phyloP scores from a whole-genome alignment of 2,113 vertebrate species.

The Takifugu bimaculatus region DNA sequence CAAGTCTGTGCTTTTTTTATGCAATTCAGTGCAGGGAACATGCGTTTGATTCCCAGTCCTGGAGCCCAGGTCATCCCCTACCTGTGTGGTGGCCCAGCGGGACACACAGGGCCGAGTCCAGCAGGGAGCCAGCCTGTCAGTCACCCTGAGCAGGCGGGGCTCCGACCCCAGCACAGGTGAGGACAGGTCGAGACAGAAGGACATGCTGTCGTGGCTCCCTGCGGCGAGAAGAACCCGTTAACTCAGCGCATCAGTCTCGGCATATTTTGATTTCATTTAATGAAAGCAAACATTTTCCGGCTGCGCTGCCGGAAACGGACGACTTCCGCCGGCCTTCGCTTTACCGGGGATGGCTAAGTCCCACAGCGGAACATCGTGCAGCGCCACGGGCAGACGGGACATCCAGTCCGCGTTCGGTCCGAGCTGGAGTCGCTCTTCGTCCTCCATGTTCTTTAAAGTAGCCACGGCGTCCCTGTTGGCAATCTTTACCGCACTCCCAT shows the following conservation, averaged over 20 bases:
- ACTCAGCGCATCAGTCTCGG: too few relatives aligned
- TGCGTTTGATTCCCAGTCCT: too few relatives aligned
- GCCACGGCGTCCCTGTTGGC: too few relatives aligned
- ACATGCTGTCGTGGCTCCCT: constrained; percentile 71
- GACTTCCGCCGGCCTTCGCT: neutral
- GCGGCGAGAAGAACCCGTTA: neutral
- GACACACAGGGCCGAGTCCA: constrained; percentile 48
- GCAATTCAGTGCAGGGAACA: too few relatives aligned
- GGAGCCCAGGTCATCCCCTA: neutral
- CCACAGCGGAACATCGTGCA: constrained; percentile 60
- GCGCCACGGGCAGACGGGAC: constrained; percentile 47
- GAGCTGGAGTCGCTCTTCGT: neutral
- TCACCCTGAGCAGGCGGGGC: constrained; percentile 34
- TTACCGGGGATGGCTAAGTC: constrained; percentile 60
- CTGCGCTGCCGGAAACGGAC: neutral
- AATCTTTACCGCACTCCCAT: neutral
- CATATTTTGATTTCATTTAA: too few relatives aligned
- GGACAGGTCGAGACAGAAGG: constrained; percentile 61
- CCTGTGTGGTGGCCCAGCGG: constrained; percentile 67
- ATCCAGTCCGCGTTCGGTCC: constrained; percentile 55
- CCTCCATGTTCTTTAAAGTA: constrained; percentile 4
- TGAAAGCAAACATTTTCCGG: too few relatives aligned
- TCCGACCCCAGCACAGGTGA: constrained; percentile 53
- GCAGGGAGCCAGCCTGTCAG: constrained; percentile 52
- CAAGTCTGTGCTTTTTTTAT: too few relatives aligned